Evolutionary conservation across 1,140 invertebrate species (phyloP).

Genomic region (Sinella curviseta): DNA sequence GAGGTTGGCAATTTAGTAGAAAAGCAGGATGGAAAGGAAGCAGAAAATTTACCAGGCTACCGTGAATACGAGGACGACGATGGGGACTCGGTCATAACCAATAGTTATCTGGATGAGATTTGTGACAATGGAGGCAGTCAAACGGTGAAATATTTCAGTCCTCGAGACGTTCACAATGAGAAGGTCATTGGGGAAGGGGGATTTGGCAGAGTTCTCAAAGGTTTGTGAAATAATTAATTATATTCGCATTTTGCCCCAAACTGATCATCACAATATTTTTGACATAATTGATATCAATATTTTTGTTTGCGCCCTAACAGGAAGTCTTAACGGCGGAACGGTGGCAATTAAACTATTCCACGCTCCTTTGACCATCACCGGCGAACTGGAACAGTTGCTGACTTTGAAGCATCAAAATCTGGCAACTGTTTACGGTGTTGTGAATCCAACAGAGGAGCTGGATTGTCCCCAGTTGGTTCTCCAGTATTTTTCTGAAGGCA

Average conservation of each 20-base stretch:
- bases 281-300: too few relatives aligned
- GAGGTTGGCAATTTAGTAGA: too few relatives aligned
- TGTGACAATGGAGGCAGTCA: too few relatives aligned
- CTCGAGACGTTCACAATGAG: neutral
- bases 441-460: neutral
- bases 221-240: neutral
- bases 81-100: too few relatives aligned
- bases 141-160: too few relatives aligned
- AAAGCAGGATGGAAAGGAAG: too few relatives aligned
- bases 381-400: neutral
- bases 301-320: neutral
- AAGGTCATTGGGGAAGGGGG: neutral
- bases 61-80: too few relatives aligned
- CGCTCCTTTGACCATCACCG: neutral
- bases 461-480: neutral
- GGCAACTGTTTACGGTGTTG: neutral
- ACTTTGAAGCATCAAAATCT: neutral
- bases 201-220: slow-evolving; percentile 1
- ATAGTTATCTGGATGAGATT: too few relatives aligned
- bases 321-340: neutral
- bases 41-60: too few relatives aligned
- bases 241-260: too few relatives aligned
- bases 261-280: too few relatives aligned
- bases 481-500: neutral
- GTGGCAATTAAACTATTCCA: neutral